Evolutionary conservation across 2,113 vertebrate genomes (phyloP), one percentile per base, ranked within the genome.

Genomic region (Brevimyrus niger): DNA sequence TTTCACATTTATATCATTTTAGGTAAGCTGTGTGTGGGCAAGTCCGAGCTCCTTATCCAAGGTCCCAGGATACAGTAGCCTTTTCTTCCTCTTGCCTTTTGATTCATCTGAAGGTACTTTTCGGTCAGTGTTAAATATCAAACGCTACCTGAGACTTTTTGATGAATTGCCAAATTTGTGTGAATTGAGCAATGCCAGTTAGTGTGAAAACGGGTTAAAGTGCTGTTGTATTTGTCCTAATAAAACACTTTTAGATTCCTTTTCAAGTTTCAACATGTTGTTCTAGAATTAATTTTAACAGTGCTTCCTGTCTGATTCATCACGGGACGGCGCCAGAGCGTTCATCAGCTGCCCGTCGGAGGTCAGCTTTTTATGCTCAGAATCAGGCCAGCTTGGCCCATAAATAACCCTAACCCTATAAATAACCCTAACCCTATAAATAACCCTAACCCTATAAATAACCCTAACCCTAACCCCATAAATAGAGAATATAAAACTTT

Each of bases 401-500:
- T 89, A 86, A 89, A 89, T 87, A 89, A n/a, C n/a, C n/a, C n/a
- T n/a, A n/a, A n/a, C n/a, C n/a, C n/a, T n/a, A n/a, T n/a, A n/a
- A n/a, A n/a, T n/a, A n/a, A n/a, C n/a, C n/a, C n/a, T n/a, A n/a
- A n/a, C n/a, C n/a, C n/a, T n/a, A n/a, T n/a, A n/a, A n/a, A n/a
- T n/a, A n/a, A n/a, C n/a, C n/a, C n/a, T n/a, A n/a, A n/a, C n/a
- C n/a, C n/a, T n/a, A n/a, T n/a, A n/a, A n/a, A n/a, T n/a, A n/a
- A n/a, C n/a, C n/a, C n/a, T n/a, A n/a, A n/a, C n/a, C n/a, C n/a
- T n/a, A n/a, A n/a, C n/a, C 83, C 46, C 87, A 89, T 89, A 86
- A 89, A 89, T 87, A 89, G 89, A 42, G 83, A 89, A 92, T 91
- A 90, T 89, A 93, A 86, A 92, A 76, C 87, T 92, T 88, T 92